Evolutionary conservation across 2,113 vertebrate species (phyloP).

Genomic region (Cryptomyrus ogoouensis): DNA sequence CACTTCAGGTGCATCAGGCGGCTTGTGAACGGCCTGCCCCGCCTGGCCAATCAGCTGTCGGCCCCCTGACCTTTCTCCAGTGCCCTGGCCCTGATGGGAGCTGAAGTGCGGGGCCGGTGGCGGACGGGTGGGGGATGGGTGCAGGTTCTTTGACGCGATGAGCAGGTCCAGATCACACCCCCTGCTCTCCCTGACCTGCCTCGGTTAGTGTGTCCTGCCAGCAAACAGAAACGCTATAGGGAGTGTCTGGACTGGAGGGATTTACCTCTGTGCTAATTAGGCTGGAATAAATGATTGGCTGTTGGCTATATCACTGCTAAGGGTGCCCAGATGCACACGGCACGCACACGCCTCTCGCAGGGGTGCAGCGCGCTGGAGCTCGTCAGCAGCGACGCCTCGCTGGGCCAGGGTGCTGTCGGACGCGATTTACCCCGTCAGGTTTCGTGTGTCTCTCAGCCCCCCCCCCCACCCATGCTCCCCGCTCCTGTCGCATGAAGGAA

Average conservation of each 20-base stretch:
- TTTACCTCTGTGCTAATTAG: slow-evolving; percentile 89
- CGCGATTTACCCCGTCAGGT: slow-evolving; percentile 69
- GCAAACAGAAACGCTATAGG: slow-evolving; percentile 59
- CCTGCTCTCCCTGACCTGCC: slow-evolving; percentile 32
- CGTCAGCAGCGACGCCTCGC: slow-evolving; percentile 78
- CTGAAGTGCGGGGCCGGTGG: slow-evolving; percentile 72
- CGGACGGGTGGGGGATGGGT: slow-evolving; percentile 37
- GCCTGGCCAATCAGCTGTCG: slow-evolving; percentile 54
- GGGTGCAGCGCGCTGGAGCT: slow-evolving; percentile 74
- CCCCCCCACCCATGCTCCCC: not conserved
- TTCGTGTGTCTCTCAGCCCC: slow-evolving; percentile 52
- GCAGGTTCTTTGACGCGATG: slow-evolving; percentile 44
- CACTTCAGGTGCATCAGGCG: slow-evolving; percentile 66
- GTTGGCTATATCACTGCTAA: slow-evolving; percentile 77
- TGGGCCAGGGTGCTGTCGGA: slow-evolving; percentile 72
- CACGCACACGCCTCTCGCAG: slow-evolving; percentile 73
- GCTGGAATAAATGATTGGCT: slow-evolving; percentile 94
- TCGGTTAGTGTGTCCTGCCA: slow-evolving; percentile 49
- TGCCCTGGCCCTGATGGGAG: slow-evolving; percentile 58
- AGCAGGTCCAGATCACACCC: slow-evolving; percentile 64
- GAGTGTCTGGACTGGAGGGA: slow-evolving; percentile 67
- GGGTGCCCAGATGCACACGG: slow-evolving; percentile 79
- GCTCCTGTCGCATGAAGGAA: not conserved
- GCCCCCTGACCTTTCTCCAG: slow-evolving; percentile 71
- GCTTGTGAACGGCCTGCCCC: slow-evolving; percentile 46